Base-by-base conservation (phyloP, 2,888 invertebrate species). In the Oegoconia quadripuncta region DNA sequence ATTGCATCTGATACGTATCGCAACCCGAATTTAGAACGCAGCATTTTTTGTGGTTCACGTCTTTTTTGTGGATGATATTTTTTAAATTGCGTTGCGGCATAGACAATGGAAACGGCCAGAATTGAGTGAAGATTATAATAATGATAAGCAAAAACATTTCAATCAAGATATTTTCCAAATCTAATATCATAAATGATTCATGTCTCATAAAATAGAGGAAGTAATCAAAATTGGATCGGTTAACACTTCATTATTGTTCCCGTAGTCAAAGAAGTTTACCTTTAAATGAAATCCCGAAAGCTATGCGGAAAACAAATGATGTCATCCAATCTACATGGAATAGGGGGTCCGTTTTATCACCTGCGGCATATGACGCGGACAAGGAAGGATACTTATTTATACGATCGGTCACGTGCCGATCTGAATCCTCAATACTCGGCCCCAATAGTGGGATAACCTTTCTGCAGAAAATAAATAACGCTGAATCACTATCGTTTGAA, bases 321-420 rank as follows among this genome's bases (percentile, higher is more conserved):
- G 34, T 23, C 27, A 40, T 34, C 36, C 40, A 48, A 44, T 39
- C 37, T 34, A 58, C n/a, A 51, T 48, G 54, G 57, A 59, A 56
- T 46, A 45, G 44, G 28, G 30, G 39, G 25, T 22, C 41, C 49
- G 44, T 51, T 60, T 58, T 63, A 57, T 63, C 57, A 63, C 61
- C 55, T 61, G 60, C 53, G 66, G 63, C 65, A 63, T 66, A 71
- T 64, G 63, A 63, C 46, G 40, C 48, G 49, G 29, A 27, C 30
- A 18, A 53, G 48, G 50, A 55, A 43, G 48, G 55, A 34, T n/a
- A 26, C 27, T 22, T 26, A 13, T n/a, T n/a, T 44, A 46, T 42
- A 44, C 42, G 35, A 39, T 30, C 49, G 46, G 44, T 46, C 50
- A 48, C 52, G 51, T 53, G 50, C 50, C 59, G 32, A 63, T 29